Evolutionary conservation across 2,797 vertebrate species (phyloP).

Genomic region (Philypnodon macrostomus): DNA sequence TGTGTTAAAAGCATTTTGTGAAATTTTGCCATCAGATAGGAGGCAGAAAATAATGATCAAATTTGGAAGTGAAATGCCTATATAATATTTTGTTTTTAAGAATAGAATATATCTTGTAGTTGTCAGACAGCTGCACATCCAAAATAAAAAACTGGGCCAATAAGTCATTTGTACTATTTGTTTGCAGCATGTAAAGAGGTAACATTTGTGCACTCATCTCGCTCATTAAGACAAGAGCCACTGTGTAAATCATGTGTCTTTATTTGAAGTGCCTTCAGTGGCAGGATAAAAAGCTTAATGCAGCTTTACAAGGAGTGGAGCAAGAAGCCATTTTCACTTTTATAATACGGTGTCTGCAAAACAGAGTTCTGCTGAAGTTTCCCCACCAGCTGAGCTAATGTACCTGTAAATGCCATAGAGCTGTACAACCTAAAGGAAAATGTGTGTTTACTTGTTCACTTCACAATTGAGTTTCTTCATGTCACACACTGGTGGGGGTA

Average conservation of each 20-base stretch:
- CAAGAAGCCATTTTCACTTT: conserved; percentile 23
- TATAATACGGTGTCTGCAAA: conserved; percentile 37
- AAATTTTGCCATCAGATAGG: too few relatives aligned
- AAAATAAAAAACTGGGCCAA: conserved; percentile 28
- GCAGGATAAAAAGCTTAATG: conserved; percentile 47
- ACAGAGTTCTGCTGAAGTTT: conserved; percentile 38
- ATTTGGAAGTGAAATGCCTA: too few relatives aligned
- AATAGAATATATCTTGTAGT: too few relatives aligned
- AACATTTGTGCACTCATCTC: conserved; percentile 32
- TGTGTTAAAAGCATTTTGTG: too few relatives aligned
- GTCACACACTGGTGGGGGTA: too few relatives aligned
- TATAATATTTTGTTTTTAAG: too few relatives aligned
- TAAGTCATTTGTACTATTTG: conserved; percentile 40
- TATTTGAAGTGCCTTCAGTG: conserved; percentile 49
- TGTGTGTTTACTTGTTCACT: conserved; percentile 12
- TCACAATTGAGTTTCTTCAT: too few relatives aligned
- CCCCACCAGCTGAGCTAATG: conserved; percentile 54
- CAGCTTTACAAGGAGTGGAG: conserved; percentile 23
- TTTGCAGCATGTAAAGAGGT: conserved; percentile 12
- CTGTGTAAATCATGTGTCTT: conserved; percentile 29
- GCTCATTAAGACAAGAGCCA: conserved; percentile 47
- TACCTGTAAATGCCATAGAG: conserved; percentile 49
- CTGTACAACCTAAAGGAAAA: conserved; percentile 38
- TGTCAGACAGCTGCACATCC: conserved; percentile 1
- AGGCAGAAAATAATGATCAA: too few relatives aligned